Conservation (phyloP, 1,140 invertebrate genomes). For the Macrosteles quadrilineatus region DNA sequence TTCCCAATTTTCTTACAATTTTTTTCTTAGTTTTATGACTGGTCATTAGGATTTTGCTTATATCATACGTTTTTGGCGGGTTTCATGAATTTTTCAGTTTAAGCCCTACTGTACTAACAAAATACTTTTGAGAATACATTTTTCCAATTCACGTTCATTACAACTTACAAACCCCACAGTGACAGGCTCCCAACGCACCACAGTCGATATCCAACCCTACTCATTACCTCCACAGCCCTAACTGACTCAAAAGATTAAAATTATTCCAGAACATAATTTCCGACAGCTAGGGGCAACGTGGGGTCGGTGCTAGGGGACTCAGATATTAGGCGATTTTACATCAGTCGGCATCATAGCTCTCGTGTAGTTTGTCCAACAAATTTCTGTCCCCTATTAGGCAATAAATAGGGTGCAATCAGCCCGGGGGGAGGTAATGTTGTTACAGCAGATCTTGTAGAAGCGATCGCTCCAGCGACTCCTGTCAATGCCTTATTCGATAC, state of each 20-base stretch:
- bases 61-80: too few species aligned
- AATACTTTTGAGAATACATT: too few species aligned
- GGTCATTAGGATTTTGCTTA: too few species aligned
- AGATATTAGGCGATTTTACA: slow-evolving; percentile 22
- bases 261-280: slow-evolving; percentile 25
- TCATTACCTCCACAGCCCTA: too few species aligned
- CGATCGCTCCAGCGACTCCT: background rate
- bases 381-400: slow-evolving; percentile 20
- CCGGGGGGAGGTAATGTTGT: slow-evolving; percentile 19
- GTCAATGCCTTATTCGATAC: slow-evolving; percentile 22
- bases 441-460: slow-evolving; percentile 11
- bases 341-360: slow-evolving; percentile 7
- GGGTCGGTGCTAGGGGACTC: background rate
- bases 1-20: too few species aligned
- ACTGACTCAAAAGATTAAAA: slow-evolving; percentile 21
- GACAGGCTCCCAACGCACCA: too few species aligned
- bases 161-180: too few species aligned
- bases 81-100: too few species aligned
- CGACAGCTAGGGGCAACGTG: slow-evolving; percentile 11
- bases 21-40: too few species aligned
- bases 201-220: too few species aligned
- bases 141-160: too few species aligned
- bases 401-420: slow-evolving; percentile 24
- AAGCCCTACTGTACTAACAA: too few species aligned
- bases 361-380: slow-evolving; percentile 20